These are phyloP conservation scores for Idaea straminata DNA, from an alignment of 2,888 invertebrate species.

Conservation along the genomic window DNA sequence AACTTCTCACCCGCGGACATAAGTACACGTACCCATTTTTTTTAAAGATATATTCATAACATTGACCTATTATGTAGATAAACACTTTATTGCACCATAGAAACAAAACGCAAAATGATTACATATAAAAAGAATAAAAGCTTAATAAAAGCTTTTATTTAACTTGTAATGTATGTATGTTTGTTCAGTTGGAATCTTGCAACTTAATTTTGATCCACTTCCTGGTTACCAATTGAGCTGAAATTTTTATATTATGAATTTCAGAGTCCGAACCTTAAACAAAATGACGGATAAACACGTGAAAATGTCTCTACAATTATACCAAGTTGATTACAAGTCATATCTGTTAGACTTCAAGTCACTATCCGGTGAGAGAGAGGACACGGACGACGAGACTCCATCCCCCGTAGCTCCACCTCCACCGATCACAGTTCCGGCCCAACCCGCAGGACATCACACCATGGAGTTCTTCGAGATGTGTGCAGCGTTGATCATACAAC, in stretches of 20 bases:
- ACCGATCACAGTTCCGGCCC: slow-evolving; percentile 35
- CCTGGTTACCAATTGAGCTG: too few relatives aligned
- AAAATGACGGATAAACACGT: slow-evolving; percentile 90
- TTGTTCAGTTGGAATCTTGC: too few relatives aligned
- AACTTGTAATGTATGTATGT: too few relatives aligned
- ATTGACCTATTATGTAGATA: too few relatives aligned
- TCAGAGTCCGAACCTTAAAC: slow-evolving; percentile 93
- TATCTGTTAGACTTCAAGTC: slow-evolving; percentile 99
- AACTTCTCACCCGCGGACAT: too few relatives aligned
- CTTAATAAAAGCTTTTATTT: too few relatives aligned
- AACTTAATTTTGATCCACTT: too few relatives aligned
- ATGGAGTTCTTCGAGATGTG: slow-evolving; percentile 99
- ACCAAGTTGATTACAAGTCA: slow-evolving; percentile 99
- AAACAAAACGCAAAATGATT: too few relatives aligned
- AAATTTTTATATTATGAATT: slow-evolving; percentile 21
- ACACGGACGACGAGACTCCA: slow-evolving; percentile 60
- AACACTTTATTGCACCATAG: too few relatives aligned
- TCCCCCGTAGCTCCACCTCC: slow-evolving; percentile 48
- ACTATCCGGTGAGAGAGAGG: slow-evolving; percentile 87
- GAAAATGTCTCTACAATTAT: slow-evolving; percentile 99
- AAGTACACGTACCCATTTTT: too few relatives aligned
- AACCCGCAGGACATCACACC: slow-evolving; percentile 86
- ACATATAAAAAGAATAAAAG: too few relatives aligned
- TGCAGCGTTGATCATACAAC: slow-evolving; percentile 97
- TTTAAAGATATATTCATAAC: too few relatives aligned